Conservation (phyloP, 2,797 vertebrate species). For the Gallirallus australis region DNA sequence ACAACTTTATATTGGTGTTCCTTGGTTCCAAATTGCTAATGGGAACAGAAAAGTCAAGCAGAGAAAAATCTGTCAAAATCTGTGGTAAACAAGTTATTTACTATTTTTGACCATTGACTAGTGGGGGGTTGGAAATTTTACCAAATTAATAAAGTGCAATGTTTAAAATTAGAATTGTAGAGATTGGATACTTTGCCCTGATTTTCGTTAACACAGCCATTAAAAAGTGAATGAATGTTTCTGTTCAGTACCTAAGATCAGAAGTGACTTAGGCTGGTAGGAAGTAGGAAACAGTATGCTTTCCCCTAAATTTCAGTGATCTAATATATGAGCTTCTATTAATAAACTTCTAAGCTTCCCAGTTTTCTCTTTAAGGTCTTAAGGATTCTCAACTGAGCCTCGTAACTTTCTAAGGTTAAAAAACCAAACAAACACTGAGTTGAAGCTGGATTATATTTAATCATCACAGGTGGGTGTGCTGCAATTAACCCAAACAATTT, state of each 20-base stretch:
- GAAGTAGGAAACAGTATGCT: background rate
- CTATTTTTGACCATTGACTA: background rate
- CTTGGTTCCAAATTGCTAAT: accelerated
- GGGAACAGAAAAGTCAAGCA: background rate
- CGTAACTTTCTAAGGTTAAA: background rate
- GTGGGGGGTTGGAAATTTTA: background rate
- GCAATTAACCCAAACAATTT: background rate
- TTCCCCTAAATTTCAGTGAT: background rate
- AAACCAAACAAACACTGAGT: background rate
- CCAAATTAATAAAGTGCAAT: background rate
- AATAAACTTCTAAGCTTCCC: background rate
- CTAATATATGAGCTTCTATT: background rate
- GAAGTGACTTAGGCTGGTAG: background rate
- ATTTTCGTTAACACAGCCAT: accelerated
- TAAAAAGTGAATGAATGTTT: background rate
- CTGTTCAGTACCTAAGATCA: background rate
- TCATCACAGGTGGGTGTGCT: background rate
- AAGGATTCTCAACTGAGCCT: background rate
- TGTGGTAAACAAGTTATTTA: background rate
- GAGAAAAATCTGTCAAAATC: background rate
- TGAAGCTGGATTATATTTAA: background rate
- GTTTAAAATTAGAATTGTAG: background rate
- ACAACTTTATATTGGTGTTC: background rate
- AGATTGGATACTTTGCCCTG: background rate
- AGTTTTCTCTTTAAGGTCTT: background rate